Evolutionary conservation across 1,140 invertebrate species (phyloP).

Genomic region (Drosophila nannoptera): DNA sequence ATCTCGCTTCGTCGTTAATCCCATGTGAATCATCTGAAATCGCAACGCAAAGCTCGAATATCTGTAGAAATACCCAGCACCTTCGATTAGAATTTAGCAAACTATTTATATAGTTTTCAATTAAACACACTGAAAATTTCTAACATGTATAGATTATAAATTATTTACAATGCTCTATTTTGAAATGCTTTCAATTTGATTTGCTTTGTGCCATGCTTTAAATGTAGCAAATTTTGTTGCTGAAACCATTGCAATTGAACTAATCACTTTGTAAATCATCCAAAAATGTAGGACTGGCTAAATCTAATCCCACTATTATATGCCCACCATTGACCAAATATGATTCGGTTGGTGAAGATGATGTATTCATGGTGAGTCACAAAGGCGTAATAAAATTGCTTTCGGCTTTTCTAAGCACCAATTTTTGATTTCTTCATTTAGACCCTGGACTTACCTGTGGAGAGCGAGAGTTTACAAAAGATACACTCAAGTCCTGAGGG

Average conservation of each 20-base stretch:
- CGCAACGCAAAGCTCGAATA: conserved; percentile 9
- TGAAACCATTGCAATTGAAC: background rate
- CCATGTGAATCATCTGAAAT: background rate
- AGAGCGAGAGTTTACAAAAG: conserved; percentile 81
- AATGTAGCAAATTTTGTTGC: background rate
- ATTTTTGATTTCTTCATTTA: conserved; percentile 64
- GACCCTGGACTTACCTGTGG: conserved; percentile 90
- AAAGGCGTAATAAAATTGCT: background rate
- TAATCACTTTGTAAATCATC: background rate
- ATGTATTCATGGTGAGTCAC: conserved; percentile 89
- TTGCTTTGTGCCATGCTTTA: conserved; percentile 45
- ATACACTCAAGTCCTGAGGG: conserved; percentile 80
- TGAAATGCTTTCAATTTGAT: conserved; percentile 36
- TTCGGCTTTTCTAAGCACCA: conserved; percentile 6
- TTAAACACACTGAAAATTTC: conserved; percentile 29
- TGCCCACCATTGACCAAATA: conserved; percentile 80
- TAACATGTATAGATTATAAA: conserved; percentile 27
- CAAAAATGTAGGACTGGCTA: conserved; percentile 70
- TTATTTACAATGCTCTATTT: conserved; percentile 28
- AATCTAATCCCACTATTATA: conserved; percentile 78
- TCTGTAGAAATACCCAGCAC: conserved; percentile 7
- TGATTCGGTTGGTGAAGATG: conserved; percentile 88
- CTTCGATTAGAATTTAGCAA: conserved; percentile 6
- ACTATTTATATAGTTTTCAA: conserved; percentile 2
- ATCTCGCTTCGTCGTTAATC: background rate